Conservation (phyloP, 2,888 invertebrate genomes). For the Hirtodrosophila alboralis region DNA sequence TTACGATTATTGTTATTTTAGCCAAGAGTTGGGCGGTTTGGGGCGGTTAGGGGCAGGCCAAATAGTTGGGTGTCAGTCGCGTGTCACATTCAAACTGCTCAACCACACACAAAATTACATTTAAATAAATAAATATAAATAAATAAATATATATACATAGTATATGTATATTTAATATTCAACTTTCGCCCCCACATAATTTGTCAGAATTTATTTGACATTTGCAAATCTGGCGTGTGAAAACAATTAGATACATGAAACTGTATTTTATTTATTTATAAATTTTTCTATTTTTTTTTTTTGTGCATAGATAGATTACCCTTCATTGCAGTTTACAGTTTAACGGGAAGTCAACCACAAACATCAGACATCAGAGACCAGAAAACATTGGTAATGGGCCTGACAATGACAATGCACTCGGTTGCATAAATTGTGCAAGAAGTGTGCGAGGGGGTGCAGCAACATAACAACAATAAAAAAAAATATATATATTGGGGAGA, state of each 20-base stretch:
- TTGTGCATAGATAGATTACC: neutral
- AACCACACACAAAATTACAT: slow-evolving; percentile 14
- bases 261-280: neutral
- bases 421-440: slow-evolving; percentile 33
- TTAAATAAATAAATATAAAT: slow-evolving; percentile 2
- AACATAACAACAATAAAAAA: neutral
- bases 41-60: slow-evolving; percentile 17
- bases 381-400: slow-evolving; percentile 39
- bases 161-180: slow-evolving; percentile 37
- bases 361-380: slow-evolving; percentile 19
- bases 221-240: slow-evolving; percentile 71
- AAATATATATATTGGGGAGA: neutral
- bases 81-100: slow-evolving; percentile 55
- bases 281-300: neutral
- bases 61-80: slow-evolving; percentile 54
- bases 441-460: slow-evolving; percentile 1
- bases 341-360: slow-evolving; percentile 38
- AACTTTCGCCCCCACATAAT: slow-evolving; percentile 41
- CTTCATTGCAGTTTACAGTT: too few species aligned
- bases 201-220: slow-evolving; percentile 68
- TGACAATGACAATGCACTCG: slow-evolving; percentile 46
- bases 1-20: slow-evolving; percentile 73
- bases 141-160: slow-evolving; percentile 3
- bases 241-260: slow-evolving; percentile 66
- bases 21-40: slow-evolving; percentile 16